Base-by-base conservation (phyloP, 2,113 vertebrate species). In the Pristiophorus japonicus region DNA sequence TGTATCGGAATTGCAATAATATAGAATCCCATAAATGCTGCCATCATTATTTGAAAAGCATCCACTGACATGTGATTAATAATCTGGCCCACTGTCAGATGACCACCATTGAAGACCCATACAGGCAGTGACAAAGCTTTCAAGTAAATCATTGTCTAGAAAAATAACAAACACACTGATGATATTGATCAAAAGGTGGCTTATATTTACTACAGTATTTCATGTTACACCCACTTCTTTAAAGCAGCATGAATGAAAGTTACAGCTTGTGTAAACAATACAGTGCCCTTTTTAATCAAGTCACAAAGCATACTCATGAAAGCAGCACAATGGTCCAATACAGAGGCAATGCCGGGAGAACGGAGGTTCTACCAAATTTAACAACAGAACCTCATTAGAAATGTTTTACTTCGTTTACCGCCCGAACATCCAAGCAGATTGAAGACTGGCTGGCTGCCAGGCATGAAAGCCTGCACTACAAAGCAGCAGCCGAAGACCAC, bases 31-130 rank as follows among this genome's bases (percentile, higher is more conserved):
- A 94, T 47, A 94, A 70, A 94, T 70, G 93, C 93, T 45, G 66
- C 93, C 93, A 94, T 94, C 93, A 73, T 94, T 67, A 94, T 51
- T 51, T 94, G 93, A 30, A 70, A 94, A 47, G 93, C 42, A 51
- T 94, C 93, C 45, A 94, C 45, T 51, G 93, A 94, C 93, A 94
- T 70, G 93, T 94, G 45, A 94, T 94, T 94, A 8, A 94, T 94
- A 34, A 94, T 70, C 63, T 94, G 93, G 45, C 93, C 93, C 12
- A 70, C 66, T 20, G 93, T 94, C 63, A 94, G 93, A 94, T 47
- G 93, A 12, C 66, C 93, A 3, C 93, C 93, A 94, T 2, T 70
- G 24, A 94, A 34, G 42, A 51, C 42, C 93, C 93, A 70, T 27
- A 70, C 12, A 70, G 93, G 93, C 93, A 94, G 45, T 70, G 66